phyloP scores from a whole-genome alignment of 2,888 invertebrate species.

The Coenonympha arcania region DNA sequence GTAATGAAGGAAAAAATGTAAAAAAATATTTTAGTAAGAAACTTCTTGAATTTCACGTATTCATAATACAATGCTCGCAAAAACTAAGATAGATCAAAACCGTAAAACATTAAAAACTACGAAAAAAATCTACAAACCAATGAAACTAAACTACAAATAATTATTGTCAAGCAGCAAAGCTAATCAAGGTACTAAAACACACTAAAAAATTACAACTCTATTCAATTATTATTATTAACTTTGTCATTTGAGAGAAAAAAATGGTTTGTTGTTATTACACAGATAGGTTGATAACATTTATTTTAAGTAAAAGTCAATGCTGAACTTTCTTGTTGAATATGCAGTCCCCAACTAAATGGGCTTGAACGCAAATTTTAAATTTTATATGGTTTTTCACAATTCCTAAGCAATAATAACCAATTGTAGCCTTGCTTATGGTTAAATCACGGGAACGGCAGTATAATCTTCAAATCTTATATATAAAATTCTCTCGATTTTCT shows the following conservation, averaged over 20 bases:
- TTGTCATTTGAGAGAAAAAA: conserved; percentile 19
- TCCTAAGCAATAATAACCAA: too few relatives aligned
- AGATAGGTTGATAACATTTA: not conserved
- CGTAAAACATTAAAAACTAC: conserved; percentile 32
- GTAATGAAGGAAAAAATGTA: too few relatives aligned
- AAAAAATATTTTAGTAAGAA: too few relatives aligned
- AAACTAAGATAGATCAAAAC: conserved; percentile 10
- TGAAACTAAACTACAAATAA: conserved; percentile 36
- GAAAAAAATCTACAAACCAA: conserved; percentile 31
- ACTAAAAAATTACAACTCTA: too few relatives aligned
- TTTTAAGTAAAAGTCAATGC: not conserved
- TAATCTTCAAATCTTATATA: too few relatives aligned
- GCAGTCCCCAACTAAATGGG: not conserved
- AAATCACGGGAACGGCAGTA: too few relatives aligned
- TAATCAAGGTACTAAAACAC: conserved; percentile 31
- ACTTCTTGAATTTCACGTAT: conserved; percentile 27
- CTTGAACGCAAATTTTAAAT: too few relatives aligned
- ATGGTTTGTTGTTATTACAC: not conserved
- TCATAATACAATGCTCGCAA: conserved; percentile 38
- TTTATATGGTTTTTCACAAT: too few relatives aligned
- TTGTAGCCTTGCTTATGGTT: too few relatives aligned
- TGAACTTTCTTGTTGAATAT: not conserved
- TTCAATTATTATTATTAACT: conserved; percentile 19
- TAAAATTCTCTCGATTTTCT: too few relatives aligned
- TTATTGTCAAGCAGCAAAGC: conserved; percentile 65